Conservation (phyloP, 2,888 invertebrate genomes). For the Globia sparganii region DNA sequence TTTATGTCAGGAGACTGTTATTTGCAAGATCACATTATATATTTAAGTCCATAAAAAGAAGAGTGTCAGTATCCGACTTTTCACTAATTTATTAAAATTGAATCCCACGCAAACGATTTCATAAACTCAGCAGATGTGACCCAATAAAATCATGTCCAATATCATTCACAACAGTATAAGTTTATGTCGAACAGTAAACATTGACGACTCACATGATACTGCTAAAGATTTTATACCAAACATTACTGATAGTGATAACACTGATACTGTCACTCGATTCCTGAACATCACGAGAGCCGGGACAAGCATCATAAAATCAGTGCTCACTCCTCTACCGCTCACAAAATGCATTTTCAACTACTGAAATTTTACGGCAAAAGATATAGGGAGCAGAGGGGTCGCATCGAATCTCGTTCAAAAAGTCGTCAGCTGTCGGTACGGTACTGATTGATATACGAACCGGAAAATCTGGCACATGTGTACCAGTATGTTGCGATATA, state of each 20-base stretch:
- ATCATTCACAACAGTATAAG: background rate
- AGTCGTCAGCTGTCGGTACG: constrained; percentile 77
- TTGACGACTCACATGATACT: background rate
- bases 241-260: constrained; percentile 17
- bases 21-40: no score
- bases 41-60: background rate
- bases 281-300: constrained; percentile 4
- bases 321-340: constrained; percentile 30
- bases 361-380: constrained; percentile 55
- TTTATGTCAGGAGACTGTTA: background rate
- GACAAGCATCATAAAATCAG: constrained; percentile 38
- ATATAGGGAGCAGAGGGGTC: constrained; percentile 55
- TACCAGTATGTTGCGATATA: constrained; percentile 45
- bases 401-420: constrained; percentile 82
- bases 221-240: constrained; percentile 21
- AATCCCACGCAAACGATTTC: background rate
- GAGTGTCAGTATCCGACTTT: no score
- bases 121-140: background rate
- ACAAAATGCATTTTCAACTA: constrained; percentile 63
- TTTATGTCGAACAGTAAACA: constrained; percentile 16
- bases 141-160: constrained; percentile 2
- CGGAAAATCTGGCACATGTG: constrained; percentile 32
- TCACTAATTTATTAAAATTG: background rate
- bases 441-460: constrained; percentile 80
- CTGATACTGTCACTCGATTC: background rate